These are phyloP conservation scores for Petrolisthes manimaculis DNA, from an alignment of 2,888 invertebrate genomes.

Conservation along the genomic window DNA sequence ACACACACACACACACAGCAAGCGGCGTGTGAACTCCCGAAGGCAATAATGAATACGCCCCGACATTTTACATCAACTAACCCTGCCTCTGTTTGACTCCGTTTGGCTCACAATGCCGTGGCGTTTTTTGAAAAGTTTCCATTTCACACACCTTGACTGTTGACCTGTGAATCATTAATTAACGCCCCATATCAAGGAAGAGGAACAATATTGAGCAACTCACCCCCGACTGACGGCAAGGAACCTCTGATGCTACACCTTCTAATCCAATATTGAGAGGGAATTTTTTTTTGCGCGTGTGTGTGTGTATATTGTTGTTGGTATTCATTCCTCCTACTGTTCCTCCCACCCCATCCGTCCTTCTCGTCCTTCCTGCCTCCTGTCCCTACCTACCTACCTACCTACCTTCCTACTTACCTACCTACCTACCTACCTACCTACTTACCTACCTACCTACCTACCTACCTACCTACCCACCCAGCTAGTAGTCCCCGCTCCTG, in stretches of 20 bases:
- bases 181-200: conserved; percentile 14
- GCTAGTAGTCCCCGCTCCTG: neutral
- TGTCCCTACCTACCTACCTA: neutral
- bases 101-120: neutral
- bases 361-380: neutral
- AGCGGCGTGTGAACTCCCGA: neutral
- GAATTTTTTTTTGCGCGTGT: neutral
- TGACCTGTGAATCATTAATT: conserved; percentile 16
- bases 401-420: too few species aligned
- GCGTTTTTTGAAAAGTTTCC: neutral
- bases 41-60: neutral
- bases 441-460: too few species aligned
- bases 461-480: too few species aligned
- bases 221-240: neutral
- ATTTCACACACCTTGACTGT: conserved; percentile 15
- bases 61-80: neutral
- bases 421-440: too few species aligned
- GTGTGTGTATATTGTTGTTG: neutral
- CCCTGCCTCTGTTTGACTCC: neutral
- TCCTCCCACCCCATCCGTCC: neutral
- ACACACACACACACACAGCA: conserved; percentile 9
- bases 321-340: neutral
- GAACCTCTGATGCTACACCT: neutral
- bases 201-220: neutral
- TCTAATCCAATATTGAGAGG: conserved; percentile 29